These are phyloP conservation scores for Tragulus kanchil DNA, from an alignment of 2,113 vertebrate species.

Conservation along the genomic window DNA sequence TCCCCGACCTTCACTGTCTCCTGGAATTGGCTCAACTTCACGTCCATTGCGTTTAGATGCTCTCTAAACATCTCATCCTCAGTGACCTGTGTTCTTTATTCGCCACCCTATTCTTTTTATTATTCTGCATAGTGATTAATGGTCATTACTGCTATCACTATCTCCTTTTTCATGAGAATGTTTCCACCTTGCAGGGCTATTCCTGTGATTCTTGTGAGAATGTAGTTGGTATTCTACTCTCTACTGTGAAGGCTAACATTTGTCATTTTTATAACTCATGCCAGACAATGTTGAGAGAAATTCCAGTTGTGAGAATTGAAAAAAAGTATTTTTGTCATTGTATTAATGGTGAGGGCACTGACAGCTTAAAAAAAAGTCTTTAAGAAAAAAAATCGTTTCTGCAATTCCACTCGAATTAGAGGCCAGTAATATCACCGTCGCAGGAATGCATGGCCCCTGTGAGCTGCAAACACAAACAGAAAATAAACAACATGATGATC, in stretches of 20 bases:
- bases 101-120: background rate
- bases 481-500: background rate
- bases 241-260: slow-evolving; percentile 42
- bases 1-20: background rate
- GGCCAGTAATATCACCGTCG: background rate
- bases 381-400: background rate
- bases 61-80: background rate
- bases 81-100: background rate
- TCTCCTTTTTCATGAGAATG: background rate
- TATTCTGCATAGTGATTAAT: background rate
- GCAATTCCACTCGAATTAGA: background rate
- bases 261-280: slow-evolving; percentile 65
- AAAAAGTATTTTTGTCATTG: slow-evolving; percentile 68
- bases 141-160: background rate
- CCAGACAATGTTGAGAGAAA: slow-evolving; percentile 55
- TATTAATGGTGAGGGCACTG: slow-evolving; percentile 36
- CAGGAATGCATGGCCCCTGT: background rate
- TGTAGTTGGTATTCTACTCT: slow-evolving; percentile 7
- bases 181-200: background rate
- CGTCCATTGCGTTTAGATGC: accelerated
- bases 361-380: background rate
- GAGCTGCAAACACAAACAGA: background rate
- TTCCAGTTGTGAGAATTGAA: slow-evolving; percentile 50
- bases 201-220: background rate
- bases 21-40: background rate